Evolutionary conservation across 2,888 invertebrate species (phyloP).

Genomic region (Ectropis crepuscularia): DNA sequence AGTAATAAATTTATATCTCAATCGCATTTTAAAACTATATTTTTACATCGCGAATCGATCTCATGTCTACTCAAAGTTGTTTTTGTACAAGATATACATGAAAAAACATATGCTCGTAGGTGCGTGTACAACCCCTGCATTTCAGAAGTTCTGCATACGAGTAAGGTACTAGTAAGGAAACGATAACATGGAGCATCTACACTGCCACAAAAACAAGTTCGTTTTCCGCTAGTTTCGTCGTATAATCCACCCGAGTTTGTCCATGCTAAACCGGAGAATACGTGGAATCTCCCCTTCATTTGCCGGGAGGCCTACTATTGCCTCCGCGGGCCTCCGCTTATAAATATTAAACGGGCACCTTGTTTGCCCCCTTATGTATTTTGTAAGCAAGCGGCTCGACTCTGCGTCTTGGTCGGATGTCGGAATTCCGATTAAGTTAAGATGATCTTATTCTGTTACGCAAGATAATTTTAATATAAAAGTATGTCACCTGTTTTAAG

Average conservation of each 20-base stretch:
- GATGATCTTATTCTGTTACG: conserved; percentile 8
- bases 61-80: too few species aligned
- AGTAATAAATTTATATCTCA: too few species aligned
- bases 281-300: conserved; percentile 36
- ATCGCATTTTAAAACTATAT: too few species aligned
- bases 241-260: conserved; percentile 8
- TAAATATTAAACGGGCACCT: conserved; percentile 58
- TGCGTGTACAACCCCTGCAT: too few species aligned
- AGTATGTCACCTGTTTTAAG: background rate
- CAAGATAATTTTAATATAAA: background rate
- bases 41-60: too few species aligned
- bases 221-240: conserved; percentile 4
- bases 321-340: conserved; percentile 50
- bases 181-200: conserved; percentile 14
- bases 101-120: too few species aligned
- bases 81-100: too few species aligned
- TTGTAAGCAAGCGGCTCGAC: conserved; percentile 50
- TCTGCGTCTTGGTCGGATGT: conserved; percentile 20
- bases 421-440: conserved; percentile 14
- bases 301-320: conserved; percentile 42
- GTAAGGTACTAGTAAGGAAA: background rate
- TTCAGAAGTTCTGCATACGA: too few species aligned
- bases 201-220: conserved; percentile 29
- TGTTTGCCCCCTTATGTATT: conserved; percentile 58
- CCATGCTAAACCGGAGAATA: conserved; percentile 35